Percentiles rank a stretch among this genome's conserved stretches.
Conservation (phyloP, 23 tunicate species). For the Pegea sp. region DNA sequence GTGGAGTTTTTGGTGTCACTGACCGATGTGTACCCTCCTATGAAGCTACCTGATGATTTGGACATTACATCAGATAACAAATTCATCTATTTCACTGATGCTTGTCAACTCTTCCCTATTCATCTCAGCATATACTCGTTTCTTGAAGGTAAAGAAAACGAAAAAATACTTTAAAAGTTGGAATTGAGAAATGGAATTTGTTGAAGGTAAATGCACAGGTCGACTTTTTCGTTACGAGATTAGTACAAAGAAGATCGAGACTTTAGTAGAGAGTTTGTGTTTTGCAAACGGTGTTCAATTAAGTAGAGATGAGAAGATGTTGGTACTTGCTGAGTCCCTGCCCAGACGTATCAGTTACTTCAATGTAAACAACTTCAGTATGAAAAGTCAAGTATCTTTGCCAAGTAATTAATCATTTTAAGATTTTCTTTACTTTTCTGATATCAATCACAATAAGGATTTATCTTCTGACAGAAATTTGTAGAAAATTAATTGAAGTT, state of each 20-base stretch:
- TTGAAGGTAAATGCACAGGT: slow-evolving; percentile 27
- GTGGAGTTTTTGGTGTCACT: slow-evolving; percentile 6
- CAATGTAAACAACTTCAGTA: too few species aligned
- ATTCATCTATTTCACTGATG: slow-evolving; percentile 25
- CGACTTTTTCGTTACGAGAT: slow-evolving; percentile 16
- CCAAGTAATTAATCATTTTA: too few species aligned
- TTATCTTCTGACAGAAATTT: too few species aligned
- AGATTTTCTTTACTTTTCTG: too few species aligned
- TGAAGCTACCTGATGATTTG: slow-evolving; percentile 41
- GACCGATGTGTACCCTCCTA: slow-evolving; percentile 8
- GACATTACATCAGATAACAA: slow-evolving; percentile 15
- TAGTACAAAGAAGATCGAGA: slow-evolving; percentile 4
- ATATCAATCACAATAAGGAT: too few species aligned
- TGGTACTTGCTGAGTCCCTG: slow-evolving; percentile 31
- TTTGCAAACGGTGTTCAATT: slow-evolving; percentile 52
- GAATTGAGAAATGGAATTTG: too few species aligned
- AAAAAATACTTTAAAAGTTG: too few species aligned
- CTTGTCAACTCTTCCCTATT: too few species aligned
- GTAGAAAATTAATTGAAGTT: too few species aligned
- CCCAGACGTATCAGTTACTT: slow-evolving; percentile 23
- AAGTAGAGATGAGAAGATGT: slow-evolving; percentile 16
- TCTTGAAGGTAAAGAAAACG: too few species aligned
- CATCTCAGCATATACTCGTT: too few species aligned
- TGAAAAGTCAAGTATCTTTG: too few species aligned
- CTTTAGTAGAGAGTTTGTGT: slow-evolving; percentile 12